A percentile compares a stretch with the other conserved stretches of the same genome.
phyloP scores from a whole-genome alignment of 2,797 vertebrate species.

The Platyrinchus mystaceus region DNA sequence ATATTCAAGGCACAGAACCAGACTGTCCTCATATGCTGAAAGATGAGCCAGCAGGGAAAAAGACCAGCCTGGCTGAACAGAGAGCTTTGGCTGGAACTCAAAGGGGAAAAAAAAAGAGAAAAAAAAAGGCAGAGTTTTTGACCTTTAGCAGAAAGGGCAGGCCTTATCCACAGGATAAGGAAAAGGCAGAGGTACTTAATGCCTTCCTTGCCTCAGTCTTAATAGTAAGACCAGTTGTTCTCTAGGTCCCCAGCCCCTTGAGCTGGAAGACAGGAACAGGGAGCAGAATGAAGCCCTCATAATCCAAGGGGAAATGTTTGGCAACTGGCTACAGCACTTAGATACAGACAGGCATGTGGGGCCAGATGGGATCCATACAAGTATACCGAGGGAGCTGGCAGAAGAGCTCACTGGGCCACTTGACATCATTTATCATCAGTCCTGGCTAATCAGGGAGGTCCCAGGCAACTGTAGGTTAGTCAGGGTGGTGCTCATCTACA shows the following conservation, averaged over 20 bases:
- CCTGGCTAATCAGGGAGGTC: neutral
- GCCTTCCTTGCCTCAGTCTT: accelerated
- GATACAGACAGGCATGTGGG: neutral
- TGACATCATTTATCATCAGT: neutral
- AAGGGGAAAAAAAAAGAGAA: neutral
- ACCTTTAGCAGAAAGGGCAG: neutral
- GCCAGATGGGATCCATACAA: neutral
- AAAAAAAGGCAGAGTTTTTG: neutral
- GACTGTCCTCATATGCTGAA: neutral
- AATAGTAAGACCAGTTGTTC: neutral
- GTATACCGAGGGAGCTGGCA: neutral
- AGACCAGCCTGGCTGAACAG: neutral
- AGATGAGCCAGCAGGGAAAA: neutral
- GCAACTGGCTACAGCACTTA: neutral
- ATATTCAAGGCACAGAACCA: neutral
- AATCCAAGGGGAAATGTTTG: neutral
- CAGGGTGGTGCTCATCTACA: neutral
- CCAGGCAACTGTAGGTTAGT: neutral
- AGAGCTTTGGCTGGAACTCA: neutral
- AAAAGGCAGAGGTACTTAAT: neutral
- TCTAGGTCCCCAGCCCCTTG: neutral
- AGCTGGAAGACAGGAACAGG: neutral
- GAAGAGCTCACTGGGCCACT: neutral
- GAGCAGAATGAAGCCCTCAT: neutral
- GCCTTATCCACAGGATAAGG: neutral